These are phyloP conservation scores for Basileuterus tristriatus DNA, from an alignment of 2,797 vertebrate species.

Conservation along the genomic window DNA sequence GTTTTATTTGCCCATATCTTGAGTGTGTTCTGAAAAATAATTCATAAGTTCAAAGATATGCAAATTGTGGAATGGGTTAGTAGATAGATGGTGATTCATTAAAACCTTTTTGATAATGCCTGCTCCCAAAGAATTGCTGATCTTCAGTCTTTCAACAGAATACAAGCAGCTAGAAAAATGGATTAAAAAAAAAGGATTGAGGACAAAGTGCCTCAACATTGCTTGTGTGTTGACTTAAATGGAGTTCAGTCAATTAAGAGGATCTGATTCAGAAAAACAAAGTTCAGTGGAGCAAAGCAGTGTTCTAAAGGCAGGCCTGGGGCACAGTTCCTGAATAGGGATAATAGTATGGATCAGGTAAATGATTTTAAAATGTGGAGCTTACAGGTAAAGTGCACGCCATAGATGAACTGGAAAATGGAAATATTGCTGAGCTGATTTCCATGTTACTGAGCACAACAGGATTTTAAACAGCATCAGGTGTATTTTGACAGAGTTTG, in stretches of 20 bases:
- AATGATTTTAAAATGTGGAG: background rate
- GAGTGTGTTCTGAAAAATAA: background rate
- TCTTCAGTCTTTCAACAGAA: background rate
- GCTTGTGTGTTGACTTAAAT: background rate
- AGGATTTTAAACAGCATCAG: background rate
- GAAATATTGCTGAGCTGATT: background rate
- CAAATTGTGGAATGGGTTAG: background rate
- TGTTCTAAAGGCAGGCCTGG: background rate
- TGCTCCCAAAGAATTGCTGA: background rate
- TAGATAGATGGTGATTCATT: background rate
- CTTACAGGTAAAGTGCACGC: background rate
- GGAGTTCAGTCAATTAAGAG: background rate
- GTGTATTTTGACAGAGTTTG: background rate
- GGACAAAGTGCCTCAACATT: background rate
- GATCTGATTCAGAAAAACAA: background rate
- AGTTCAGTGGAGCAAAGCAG: background rate
- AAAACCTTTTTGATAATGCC: background rate
- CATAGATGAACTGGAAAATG: background rate
- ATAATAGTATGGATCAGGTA: background rate
- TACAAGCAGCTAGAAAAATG: background rate
- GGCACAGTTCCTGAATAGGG: background rate
- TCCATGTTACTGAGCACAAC: background rate
- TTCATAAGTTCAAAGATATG: background rate
- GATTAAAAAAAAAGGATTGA: background rate
- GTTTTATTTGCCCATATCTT: background rate